Percentiles rank a stretch among this genome's conserved stretches.
These are phyloP conservation scores for Caenorhabditis parvicauda DNA, from an alignment of 2,888 invertebrate species.

Conservation along the genomic window DNA sequence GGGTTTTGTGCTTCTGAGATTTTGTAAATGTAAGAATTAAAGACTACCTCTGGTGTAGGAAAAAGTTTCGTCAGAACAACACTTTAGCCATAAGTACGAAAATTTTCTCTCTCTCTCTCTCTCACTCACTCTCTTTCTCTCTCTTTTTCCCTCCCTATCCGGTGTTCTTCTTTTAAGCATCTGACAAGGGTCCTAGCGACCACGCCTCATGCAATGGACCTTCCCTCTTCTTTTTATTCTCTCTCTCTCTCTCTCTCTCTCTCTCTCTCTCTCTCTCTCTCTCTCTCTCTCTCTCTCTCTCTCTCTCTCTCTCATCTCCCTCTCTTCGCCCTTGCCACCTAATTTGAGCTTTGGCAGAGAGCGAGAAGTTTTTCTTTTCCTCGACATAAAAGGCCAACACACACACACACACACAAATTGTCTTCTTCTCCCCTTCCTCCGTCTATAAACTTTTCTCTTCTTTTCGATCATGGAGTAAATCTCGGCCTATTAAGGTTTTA, in stretches of 20 bases:
- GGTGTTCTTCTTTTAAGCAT: not conserved
- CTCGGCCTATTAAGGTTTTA: too few relatives aligned
- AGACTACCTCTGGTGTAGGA: too few relatives aligned
- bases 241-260: constrained; percentile 2
- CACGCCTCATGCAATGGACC: not conserved
- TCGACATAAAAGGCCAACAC: too few relatives aligned
- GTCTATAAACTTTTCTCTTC: too few relatives aligned
- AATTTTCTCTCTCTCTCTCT: not conserved
- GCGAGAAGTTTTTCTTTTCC: too few relatives aligned
- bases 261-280: constrained; percentile 6
- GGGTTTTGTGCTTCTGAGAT: too few relatives aligned
- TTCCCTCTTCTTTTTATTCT: not conserved
- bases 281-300: constrained; percentile 5
- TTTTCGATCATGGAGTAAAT: too few relatives aligned
- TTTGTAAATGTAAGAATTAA: too few relatives aligned
- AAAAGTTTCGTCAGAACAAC: too few relatives aligned
- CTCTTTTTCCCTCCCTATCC: not conserved
- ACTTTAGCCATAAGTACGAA: constrained; percentile 7
- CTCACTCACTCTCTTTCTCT: not conserved
- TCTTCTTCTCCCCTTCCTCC: too few relatives aligned
- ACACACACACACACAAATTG: too few relatives aligned
- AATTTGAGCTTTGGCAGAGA: not conserved
- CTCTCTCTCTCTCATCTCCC: too few relatives aligned
- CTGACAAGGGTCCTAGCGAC: not conserved
- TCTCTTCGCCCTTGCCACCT: not conserved